Evolutionary conservation across 1,140 invertebrate genomes (phyloP).

Genomic region (Drosophila athabasca): DNA sequence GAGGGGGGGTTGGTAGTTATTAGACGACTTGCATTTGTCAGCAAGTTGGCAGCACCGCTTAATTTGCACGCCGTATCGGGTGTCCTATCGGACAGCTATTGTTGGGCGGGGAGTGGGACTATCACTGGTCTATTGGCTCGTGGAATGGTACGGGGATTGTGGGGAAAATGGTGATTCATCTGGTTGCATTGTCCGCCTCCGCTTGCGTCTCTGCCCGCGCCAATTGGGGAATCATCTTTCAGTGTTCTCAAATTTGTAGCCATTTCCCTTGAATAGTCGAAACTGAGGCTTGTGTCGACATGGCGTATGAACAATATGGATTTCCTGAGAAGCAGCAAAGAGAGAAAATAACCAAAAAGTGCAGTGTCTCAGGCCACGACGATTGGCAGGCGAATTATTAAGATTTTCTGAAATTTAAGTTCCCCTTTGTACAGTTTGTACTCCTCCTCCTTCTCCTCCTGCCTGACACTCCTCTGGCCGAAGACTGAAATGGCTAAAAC

Average conservation of each 20-base stretch:
- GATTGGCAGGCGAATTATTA: not conserved
- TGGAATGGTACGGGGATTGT: conserved; percentile 33
- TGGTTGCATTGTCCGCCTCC: conserved; percentile 13
- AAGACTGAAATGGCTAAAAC: conserved; percentile 27
- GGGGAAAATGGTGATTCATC: conserved; percentile 29
- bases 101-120: not conserved
- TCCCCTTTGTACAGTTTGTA: not conserved
- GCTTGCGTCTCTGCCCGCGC: not conserved
- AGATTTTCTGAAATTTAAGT: not conserved
- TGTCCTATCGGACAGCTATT: conserved; percentile 9
- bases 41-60: conserved; percentile 71
- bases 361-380: no score
- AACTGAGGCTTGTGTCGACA: conserved; percentile 52
- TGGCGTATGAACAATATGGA: conserved; percentile 74
- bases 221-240: conserved; percentile 19
- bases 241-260: conserved; percentile 24
- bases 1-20: conserved; percentile 31
- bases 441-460: not conserved
- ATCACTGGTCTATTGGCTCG: conserved; percentile 29
- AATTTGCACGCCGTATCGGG: conserved; percentile 47
- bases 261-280: conserved; percentile 32
- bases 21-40: conserved; percentile 62
- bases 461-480: conserved; percentile 13
- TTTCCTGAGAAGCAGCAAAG: conserved; percentile 53
- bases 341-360: no score